These are phyloP conservation scores for Alfaro cultratus DNA, from an alignment of 2,797 vertebrate species.

Conservation along the genomic window DNA sequence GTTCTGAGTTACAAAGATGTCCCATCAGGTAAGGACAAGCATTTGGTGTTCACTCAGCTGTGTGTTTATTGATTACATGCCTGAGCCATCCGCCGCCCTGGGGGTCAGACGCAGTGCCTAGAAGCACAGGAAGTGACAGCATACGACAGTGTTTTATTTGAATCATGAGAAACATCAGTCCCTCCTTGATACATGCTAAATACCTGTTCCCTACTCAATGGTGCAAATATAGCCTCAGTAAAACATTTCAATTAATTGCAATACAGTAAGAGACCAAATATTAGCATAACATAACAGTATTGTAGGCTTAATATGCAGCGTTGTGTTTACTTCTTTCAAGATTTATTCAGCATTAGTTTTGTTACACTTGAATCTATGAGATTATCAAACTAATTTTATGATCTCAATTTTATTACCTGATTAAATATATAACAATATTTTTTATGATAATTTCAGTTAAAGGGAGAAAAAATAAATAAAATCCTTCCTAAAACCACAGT, in stretches of 20 bases:
- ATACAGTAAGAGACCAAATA: background rate
- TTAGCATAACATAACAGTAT: background rate
- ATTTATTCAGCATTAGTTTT: background rate
- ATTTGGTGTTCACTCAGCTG: slow-evolving; percentile 46
- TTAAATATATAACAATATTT: background rate
- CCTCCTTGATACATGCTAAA: background rate
- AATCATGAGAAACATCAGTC: background rate
- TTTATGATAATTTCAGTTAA: background rate
- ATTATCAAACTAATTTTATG: background rate
- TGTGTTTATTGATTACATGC: slow-evolving; percentile 50
- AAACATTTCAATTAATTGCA: background rate
- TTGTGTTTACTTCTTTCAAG: background rate
- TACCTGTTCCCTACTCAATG: background rate
- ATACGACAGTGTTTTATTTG: slow-evolving; percentile 6
- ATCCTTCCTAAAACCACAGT: background rate
- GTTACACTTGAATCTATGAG: background rate
- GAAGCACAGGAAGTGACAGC: slow-evolving; percentile 27
- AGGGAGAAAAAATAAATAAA: background rate
- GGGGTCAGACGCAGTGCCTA: slow-evolving; percentile 20
- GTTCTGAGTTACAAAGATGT: slow-evolving; percentile 2
- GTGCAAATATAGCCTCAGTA: background rate
- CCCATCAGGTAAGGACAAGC: slow-evolving; percentile 16
- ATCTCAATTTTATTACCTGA: background rate
- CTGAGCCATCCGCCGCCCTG: slow-evolving; percentile 33
- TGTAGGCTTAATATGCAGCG: background rate